These are phyloP conservation scores for Pararge aegeria DNA, from an alignment of 1,140 invertebrate species.

Conservation along the genomic window DNA sequence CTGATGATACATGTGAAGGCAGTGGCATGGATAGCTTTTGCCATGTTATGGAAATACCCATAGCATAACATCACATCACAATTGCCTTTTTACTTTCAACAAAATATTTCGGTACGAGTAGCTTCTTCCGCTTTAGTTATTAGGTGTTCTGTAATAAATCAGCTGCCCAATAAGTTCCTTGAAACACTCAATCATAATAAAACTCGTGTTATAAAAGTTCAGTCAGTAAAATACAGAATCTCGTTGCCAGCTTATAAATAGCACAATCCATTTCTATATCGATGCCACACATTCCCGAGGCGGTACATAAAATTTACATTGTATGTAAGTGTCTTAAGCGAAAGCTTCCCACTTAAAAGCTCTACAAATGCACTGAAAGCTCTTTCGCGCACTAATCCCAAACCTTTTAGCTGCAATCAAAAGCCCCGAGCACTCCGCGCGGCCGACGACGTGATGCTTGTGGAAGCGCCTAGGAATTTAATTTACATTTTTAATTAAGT, in stretches of 20 bases:
- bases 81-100: not conserved
- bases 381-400: slow-evolving; percentile 80
- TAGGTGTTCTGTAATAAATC: not conserved
- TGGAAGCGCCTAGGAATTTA: slow-evolving; percentile 79
- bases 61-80: no score
- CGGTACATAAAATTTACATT: slow-evolving; percentile 77
- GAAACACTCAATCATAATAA: not conserved
- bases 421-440: slow-evolving; percentile 68
- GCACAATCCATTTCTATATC: slow-evolving; percentile 37
- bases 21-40: no score
- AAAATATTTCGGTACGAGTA: not conserved
- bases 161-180: not conserved
- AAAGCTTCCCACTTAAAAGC: slow-evolving; percentile 80
- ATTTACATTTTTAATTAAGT: slow-evolving; percentile 80
- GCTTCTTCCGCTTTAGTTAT: no score
- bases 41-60: no score
- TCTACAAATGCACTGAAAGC: slow-evolving; percentile 80
- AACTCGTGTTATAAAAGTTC: not conserved
- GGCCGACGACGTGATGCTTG: slow-evolving; percentile 72
- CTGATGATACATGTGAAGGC: no score
- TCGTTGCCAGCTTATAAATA: slow-evolving; percentile 12
- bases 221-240: not conserved
- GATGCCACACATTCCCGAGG: slow-evolving; percentile 51
- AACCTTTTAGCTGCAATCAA: slow-evolving; percentile 80
- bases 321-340: slow-evolving; percentile 79